A percentile compares a stretch with the other conserved stretches of the same genome.
Evolutionary conservation across 2,888 invertebrate genomes (phyloP).

Genomic region (Willowsia nigromaculata): DNA sequence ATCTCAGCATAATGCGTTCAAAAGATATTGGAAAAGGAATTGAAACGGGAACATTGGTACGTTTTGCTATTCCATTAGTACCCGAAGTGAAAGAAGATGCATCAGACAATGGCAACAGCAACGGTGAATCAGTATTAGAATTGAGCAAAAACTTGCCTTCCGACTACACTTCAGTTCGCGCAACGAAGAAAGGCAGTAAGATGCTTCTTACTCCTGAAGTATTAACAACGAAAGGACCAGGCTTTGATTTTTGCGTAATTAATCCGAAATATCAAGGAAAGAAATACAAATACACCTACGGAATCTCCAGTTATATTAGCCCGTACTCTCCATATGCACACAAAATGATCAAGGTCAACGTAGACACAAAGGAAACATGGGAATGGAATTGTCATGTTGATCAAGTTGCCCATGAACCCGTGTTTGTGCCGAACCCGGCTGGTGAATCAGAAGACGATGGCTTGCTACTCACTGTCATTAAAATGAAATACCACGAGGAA

Average conservation of each 20-base stretch:
- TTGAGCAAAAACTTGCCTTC: constrained; percentile 80
- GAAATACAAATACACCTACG: constrained; percentile 82
- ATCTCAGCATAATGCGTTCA: constrained; percentile 56
- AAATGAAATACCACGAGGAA: constrained; percentile 78
- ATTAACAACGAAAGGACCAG: constrained; percentile 75
- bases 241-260: constrained; percentile 81
- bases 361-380: constrained; percentile 79
- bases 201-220: constrained; percentile 77
- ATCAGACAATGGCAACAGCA: not conserved
- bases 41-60: constrained; percentile 60
- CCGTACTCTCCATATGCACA: constrained; percentile 68
- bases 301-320: constrained; percentile 80
- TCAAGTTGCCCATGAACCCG: constrained; percentile 81
- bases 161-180: constrained; percentile 80
- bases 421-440: constrained; percentile 81
- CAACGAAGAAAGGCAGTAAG: constrained; percentile 79
- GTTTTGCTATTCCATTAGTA: constrained; percentile 65
- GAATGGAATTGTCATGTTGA: constrained; percentile 80
- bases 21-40: constrained; percentile 54
- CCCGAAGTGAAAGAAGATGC: constrained; percentile 53
- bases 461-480: constrained; percentile 79
- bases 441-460: constrained; percentile 82
- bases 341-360: constrained; percentile 81
- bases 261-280: constrained; percentile 80
- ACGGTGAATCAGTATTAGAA: constrained; percentile 26